Percentiles rank a stretch among this genome's conserved stretches.
These are phyloP conservation scores for Agriopis aurantiaria DNA, from an alignment of 2,888 invertebrate genomes.

Conservation along the genomic window DNA sequence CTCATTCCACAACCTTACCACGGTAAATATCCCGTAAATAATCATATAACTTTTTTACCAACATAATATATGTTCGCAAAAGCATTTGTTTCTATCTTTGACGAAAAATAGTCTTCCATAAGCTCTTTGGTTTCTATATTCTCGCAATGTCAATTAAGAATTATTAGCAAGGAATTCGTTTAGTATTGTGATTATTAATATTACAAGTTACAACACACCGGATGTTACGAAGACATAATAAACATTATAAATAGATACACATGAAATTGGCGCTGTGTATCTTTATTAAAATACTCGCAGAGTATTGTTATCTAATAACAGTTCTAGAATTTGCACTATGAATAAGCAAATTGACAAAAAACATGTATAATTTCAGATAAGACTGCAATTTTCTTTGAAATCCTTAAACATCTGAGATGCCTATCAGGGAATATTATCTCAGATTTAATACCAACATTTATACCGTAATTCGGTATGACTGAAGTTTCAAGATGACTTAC, in stretches of 20 bases:
- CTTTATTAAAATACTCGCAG: too few species aligned
- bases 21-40: too few species aligned
- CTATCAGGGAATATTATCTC: neutral
- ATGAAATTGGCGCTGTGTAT: neutral
- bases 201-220: neutral
- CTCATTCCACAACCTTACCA: too few species aligned
- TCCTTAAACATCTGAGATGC: neutral
- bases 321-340: neutral
- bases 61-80: too few species aligned
- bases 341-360: neutral
- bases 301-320: too few species aligned
- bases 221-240: neutral
- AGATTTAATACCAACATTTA: constrained; percentile 5
- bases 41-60: too few species aligned
- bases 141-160: constrained; percentile 3
- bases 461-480: neutral
- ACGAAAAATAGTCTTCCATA: too few species aligned
- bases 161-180: neutral
- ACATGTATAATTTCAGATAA: neutral
- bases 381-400: constrained; percentile 1
- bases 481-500: neutral
- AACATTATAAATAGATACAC: neutral
- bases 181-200: neutral
- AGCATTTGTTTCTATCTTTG: too few species aligned
- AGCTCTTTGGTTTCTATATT: constrained; percentile 8